These are phyloP conservation scores for Danionella dracula DNA, from an alignment of 2,797 vertebrate genomes.

Conservation along the genomic window DNA sequence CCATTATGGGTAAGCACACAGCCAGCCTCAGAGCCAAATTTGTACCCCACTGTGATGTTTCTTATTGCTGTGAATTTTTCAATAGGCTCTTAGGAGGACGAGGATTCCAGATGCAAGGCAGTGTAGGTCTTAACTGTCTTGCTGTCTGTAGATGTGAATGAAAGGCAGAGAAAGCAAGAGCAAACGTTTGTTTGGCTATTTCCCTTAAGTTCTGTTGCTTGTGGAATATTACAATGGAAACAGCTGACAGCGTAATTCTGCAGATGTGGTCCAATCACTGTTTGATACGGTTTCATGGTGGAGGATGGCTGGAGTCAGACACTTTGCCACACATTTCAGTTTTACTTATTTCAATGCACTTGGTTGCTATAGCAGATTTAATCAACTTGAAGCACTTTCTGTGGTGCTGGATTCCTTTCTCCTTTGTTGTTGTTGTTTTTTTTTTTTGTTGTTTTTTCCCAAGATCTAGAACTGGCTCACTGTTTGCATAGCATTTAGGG, in stretches of 20 bases:
- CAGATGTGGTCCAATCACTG: conserved; percentile 33
- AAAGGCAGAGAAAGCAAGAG: not conserved
- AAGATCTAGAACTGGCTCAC: no score
- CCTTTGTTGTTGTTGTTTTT: not conserved
- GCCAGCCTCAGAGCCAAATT: conserved; percentile 77
- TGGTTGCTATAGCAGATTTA: conserved; percentile 4
- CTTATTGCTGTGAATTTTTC: conserved; percentile 83
- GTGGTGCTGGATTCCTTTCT: not conserved
- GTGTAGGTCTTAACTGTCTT: not conserved
- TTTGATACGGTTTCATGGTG: conserved; percentile 11
- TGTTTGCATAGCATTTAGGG: no score
- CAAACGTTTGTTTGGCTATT: conserved; percentile 51
- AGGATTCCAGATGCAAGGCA: conserved; percentile 14
- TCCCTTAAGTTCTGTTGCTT: conserved; percentile 47
- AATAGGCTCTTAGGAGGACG: conserved; percentile 39
- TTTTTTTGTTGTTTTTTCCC: no score
- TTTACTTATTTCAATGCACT: not conserved
- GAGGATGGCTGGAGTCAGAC: conserved; percentile 34
- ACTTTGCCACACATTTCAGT: conserved; percentile 16
- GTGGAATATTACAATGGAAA: conserved; percentile 31
- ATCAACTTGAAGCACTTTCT: conserved; percentile 1
- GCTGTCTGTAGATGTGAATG: not conserved
- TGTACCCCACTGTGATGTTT: conserved; percentile 90
- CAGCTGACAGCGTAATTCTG: not conserved
- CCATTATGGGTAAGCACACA: conserved; percentile 83